These are phyloP conservation scores for Hyalella azteca DNA, from an alignment of 2,888 invertebrate species.

Conservation along the genomic window DNA sequence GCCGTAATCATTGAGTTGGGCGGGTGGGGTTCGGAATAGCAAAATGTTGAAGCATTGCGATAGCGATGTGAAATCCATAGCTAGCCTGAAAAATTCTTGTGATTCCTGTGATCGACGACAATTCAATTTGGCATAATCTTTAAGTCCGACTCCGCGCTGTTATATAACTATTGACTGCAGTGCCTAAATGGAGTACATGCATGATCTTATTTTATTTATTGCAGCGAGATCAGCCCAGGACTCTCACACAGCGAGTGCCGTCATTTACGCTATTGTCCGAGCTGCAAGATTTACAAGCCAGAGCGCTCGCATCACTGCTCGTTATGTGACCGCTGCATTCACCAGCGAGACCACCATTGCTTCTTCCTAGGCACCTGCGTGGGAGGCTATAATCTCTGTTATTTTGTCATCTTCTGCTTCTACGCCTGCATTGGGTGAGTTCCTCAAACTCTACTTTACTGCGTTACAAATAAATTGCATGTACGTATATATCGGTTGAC, in stretches of 20 bases:
- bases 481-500: too few relatives aligned
- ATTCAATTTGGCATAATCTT: too few relatives aligned
- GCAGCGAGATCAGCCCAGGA: constrained; percentile 54
- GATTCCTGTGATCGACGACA: too few relatives aligned
- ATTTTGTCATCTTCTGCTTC: constrained; percentile 61
- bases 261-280: constrained; percentile 78
- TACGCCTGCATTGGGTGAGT: constrained; percentile 59
- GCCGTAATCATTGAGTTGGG: too few relatives aligned
- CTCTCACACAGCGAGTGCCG: constrained; percentile 56
- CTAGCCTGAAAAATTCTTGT: too few relatives aligned
- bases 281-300: constrained; percentile 76
- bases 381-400: constrained; percentile 64
- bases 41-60: too few relatives aligned
- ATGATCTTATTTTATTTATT: neutral
- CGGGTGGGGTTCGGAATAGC: too few relatives aligned
- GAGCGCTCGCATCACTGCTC: constrained; percentile 59
- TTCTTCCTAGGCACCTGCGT: constrained; percentile 65
- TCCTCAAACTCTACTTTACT: neutral
- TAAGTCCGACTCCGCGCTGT: too few relatives aligned
- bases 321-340: constrained; percentile 65
- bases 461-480: neutral
- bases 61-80: too few relatives aligned
- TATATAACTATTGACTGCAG: too few relatives aligned
- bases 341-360: constrained; percentile 63
- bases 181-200: too few relatives aligned